Base-by-base conservation (phyloP, 2,888 invertebrate genomes). In the Lepidonotus clava region DNA sequence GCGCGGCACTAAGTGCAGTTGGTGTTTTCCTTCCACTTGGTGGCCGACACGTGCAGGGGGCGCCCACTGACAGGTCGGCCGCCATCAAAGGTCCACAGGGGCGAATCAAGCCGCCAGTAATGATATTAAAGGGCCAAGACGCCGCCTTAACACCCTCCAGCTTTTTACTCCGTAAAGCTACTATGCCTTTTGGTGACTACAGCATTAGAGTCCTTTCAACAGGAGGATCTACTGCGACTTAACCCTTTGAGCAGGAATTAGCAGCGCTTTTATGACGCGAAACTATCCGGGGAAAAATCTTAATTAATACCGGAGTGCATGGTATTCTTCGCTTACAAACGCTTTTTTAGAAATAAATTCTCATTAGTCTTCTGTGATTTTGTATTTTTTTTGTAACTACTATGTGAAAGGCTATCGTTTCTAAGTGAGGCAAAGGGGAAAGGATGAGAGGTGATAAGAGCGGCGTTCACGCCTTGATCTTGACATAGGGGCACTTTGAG, bases 11-110 rank as follows among this genome's bases (percentile, higher is more conserved):
- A 76, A 76, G 76, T 76, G 76, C 40, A 76, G 38, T 6, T 28
- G 24, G 38, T 76, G 76, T 76, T 76, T 76, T 76, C 76, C 40
- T 76, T 76, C 76, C 76, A 76, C 76, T 76, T 76, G 76, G 34
- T 11, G 38, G 36, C 18, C n/a, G 76, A 40, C 76, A 40, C 76
- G 21, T 76, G 11, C 61, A 28, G 4, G 61, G 61, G n/a, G 32
- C 76, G 36, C 76, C 21, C 14, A 6, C 8, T 36, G 40, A n/a
- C 38, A 36, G 76, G 36, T 36, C 34, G 36, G 2, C n/a, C 8
- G 28, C 67, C 32, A 28, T 67, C 24, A 67, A 67, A n/a, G 67
- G 21, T n/a, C 21, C 53, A 46, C 6, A 11, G 61, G 28, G 61
- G 38, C 11, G 36, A 40, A 38, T 36, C 38, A 76, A 76, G 38